Conservation (phyloP, 2,797 vertebrate species). For the Spinibarbus caldwelli region DNA sequence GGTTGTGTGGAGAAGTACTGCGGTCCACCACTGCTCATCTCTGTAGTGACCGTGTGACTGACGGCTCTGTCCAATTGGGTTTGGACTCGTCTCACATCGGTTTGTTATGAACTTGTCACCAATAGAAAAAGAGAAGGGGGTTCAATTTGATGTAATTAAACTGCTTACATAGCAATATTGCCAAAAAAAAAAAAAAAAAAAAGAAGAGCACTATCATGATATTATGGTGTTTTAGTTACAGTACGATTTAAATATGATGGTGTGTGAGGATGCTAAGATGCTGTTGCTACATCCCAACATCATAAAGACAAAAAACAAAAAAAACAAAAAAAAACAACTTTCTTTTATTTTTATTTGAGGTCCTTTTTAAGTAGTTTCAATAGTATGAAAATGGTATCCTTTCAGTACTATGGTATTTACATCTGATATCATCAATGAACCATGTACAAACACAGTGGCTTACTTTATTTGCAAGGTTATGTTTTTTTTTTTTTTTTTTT, state of each 20-base stretch:
- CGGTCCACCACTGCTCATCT: constrained; percentile 48
- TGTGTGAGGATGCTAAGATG: neutral
- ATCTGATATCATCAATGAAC: neutral
- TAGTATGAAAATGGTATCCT: neutral
- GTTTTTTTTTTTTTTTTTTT: neutral
- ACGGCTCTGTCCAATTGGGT: constrained; percentile 37
- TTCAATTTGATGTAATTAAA: neutral
- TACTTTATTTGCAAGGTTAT: neutral
- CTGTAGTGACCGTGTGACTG: constrained; percentile 52
- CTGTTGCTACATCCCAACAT: neutral
- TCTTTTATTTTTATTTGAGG: neutral
- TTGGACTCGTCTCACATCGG: constrained; percentile 20
- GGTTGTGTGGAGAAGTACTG: constrained; percentile 30
- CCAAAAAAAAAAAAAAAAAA: no score
- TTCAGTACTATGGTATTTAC: neutral
- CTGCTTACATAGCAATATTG: neutral
- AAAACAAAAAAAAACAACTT: no score
- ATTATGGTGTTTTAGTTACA: accelerated
- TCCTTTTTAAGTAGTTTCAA: neutral
- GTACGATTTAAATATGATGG: neutral
- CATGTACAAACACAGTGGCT: neutral
- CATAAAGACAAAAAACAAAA: no score
- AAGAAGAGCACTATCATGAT: neutral
- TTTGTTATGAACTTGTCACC: neutral
- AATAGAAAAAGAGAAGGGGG: no score